Percentiles rank a stretch among this genome's conserved stretches.
Evolutionary conservation across 2,888 invertebrate genomes (phyloP).

Genomic region (Mesochorus sp.): DNA sequence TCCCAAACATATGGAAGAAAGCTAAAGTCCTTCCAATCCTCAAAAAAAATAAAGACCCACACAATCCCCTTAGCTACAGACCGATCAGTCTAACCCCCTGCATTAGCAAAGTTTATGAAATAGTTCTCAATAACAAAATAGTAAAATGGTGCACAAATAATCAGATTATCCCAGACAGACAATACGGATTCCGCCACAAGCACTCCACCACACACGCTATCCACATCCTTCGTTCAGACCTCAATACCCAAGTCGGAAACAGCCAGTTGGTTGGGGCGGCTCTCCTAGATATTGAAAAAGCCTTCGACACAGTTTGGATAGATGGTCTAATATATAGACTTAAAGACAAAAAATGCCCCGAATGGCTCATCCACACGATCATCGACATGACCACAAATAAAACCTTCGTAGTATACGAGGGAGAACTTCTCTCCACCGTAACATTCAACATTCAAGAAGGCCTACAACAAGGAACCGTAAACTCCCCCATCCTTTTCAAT

Average conservation of each 20-base stretch:
- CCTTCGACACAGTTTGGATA: conserved; percentile 53
- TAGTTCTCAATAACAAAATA: conserved; percentile 26
- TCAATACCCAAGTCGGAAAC: background rate
- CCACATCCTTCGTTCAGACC: conserved; percentile 37
- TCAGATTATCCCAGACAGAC: conserved; percentile 34
- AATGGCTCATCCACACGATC: background rate
- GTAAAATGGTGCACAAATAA: background rate
- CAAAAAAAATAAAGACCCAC: conserved; percentile 35
- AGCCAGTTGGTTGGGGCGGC: conserved; percentile 26
- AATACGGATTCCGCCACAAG: conserved; percentile 50
- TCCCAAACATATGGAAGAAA: conserved; percentile 46
- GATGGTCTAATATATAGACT: conserved; percentile 43
- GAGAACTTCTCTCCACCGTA: background rate
- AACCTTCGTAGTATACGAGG: conserved; percentile 28
- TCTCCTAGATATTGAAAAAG: conserved; percentile 50
- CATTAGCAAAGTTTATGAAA: conserved; percentile 49
- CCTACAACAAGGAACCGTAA: conserved; percentile 39
- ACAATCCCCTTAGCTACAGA: conserved; percentile 47
- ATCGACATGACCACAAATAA: conserved; percentile 32
- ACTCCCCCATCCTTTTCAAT: conserved; percentile 25
- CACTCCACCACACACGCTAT: conserved; percentile 52
- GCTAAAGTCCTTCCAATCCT: conserved; percentile 43
- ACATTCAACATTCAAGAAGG: conserved; percentile 25
- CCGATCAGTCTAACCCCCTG: conserved; percentile 53
- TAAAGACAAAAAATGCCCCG: conserved; percentile 38